These are phyloP conservation scores for Augochlorella aurata DNA, from an alignment of 2,888 invertebrate genomes.

Conservation along the genomic window DNA sequence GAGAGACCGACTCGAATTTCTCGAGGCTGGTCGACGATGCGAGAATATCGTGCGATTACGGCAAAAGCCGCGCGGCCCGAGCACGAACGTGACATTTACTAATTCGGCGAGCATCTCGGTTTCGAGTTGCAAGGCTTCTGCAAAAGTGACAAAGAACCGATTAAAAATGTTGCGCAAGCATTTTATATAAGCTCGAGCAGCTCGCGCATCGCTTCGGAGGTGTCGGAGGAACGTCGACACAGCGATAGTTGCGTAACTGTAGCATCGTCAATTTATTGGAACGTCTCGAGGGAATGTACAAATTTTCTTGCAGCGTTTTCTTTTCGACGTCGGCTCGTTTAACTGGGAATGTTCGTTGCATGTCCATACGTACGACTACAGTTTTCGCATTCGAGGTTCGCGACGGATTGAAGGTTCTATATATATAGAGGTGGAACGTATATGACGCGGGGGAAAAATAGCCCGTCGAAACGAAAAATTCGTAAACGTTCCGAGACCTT, in stretches of 20 bases:
- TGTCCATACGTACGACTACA: no score
- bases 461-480: not conserved
- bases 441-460: not conserved
- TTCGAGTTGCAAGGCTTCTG: slow-evolving; percentile 23
- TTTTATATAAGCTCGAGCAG: slow-evolving; percentile 46
- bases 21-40: not conserved
- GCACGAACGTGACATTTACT: not conserved
- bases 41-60: not conserved
- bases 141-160: slow-evolving; percentile 33
- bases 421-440: not conserved
- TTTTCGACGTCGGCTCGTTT: no score
- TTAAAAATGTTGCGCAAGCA: slow-evolving; percentile 51
- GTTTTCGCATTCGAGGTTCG: not conserved
- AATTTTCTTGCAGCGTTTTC: no score
- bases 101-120: not conserved
- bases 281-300: no score
- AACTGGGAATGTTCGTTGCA: no score
- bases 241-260: not conserved
- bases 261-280: no score
- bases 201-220: slow-evolving; percentile 7
- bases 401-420: not conserved
- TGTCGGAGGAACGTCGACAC: not conserved
- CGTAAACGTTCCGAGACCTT: slow-evolving; percentile 32
- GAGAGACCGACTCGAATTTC: not conserved
- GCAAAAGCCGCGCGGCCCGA: not conserved